phyloP scores from a whole-genome alignment of 2,797 vertebrate species.

The Hafferia zeledoni region DNA sequence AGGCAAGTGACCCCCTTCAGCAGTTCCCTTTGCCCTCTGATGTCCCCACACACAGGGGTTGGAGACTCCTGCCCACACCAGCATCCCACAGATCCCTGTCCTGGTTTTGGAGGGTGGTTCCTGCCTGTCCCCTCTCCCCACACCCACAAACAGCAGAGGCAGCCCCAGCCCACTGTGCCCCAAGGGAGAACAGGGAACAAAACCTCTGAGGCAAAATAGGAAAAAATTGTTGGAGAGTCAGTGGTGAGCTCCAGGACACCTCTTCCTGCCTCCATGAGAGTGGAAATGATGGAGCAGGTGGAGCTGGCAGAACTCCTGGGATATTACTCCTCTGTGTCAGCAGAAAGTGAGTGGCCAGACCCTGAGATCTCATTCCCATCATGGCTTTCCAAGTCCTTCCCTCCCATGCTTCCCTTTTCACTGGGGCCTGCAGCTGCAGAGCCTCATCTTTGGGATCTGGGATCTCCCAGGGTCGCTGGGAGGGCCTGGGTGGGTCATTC shows the following conservation, averaged over 20 bases:
- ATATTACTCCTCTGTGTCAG: background rate
- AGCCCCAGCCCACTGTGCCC: background rate
- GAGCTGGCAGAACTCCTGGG: background rate
- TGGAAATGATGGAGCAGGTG: background rate
- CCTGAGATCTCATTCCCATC: background rate
- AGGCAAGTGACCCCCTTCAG: conserved; percentile 80
- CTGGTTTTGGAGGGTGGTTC: background rate
- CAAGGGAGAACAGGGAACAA: background rate
- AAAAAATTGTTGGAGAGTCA: background rate
- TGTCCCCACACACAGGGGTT: accelerated
- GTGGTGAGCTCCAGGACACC: background rate
- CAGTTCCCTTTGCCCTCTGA: background rate
- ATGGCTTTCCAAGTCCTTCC: background rate
- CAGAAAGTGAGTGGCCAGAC: background rate
- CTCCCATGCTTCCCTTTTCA: background rate
- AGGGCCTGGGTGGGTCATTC: background rate
- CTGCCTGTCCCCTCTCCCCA: background rate
- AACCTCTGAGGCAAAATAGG: background rate
- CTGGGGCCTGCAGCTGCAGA: background rate
- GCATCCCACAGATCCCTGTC: background rate
- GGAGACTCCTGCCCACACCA: background rate
- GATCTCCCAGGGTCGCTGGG: accelerated
- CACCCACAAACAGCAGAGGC: background rate
- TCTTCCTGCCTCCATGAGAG: background rate
- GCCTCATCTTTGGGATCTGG: background rate